Evolutionary conservation across 2,797 vertebrate genomes (phyloP).

Genomic region (Discoglossus pictus): DNA sequence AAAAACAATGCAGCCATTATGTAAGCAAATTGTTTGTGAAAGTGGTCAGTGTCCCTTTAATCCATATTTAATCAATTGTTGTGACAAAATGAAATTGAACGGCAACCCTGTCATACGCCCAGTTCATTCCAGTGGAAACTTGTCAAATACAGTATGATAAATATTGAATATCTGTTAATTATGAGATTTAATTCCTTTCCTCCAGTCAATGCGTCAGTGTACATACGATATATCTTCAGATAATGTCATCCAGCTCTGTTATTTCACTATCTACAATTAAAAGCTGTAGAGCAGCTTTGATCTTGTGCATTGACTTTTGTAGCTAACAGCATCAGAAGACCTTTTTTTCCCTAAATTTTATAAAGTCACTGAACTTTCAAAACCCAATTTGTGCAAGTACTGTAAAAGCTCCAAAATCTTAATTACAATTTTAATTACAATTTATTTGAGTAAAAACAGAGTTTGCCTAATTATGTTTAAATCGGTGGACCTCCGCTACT

Average conservation of each 20-base stretch:
- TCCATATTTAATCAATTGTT: no score
- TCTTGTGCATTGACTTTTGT: slow-evolving; percentile 5
- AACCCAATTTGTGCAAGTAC: slow-evolving; percentile 40
- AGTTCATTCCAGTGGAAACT: not conserved
- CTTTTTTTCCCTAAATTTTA: slow-evolving; percentile 12
- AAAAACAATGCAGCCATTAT: no score
- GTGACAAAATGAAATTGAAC: no score
- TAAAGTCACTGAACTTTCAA: slow-evolving; percentile 36
- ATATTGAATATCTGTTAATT: not conserved
- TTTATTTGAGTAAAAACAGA: slow-evolving; percentile 24
- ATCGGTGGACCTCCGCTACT: not conserved
- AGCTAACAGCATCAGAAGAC: slow-evolving; percentile 15
- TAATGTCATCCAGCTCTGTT: not conserved
- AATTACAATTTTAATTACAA: slow-evolving; percentile 50
- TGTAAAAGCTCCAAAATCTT: slow-evolving; percentile 36
- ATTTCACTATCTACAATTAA: slow-evolving; percentile 27
- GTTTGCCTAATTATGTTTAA: slow-evolving; percentile 37
- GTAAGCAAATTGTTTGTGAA: no score
- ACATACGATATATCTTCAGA: slow-evolving; percentile 2
- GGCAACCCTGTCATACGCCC: no score
- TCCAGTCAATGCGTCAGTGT: not conserved
- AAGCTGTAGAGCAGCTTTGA: slow-evolving; percentile 10
- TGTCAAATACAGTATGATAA: not conserved
- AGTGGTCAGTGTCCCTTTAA: no score
- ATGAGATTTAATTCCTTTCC: slow-evolving; percentile 3